Evolutionary conservation across 2,113 vertebrate species (phyloP).

Genomic region (Podarcis raffonei): DNA sequence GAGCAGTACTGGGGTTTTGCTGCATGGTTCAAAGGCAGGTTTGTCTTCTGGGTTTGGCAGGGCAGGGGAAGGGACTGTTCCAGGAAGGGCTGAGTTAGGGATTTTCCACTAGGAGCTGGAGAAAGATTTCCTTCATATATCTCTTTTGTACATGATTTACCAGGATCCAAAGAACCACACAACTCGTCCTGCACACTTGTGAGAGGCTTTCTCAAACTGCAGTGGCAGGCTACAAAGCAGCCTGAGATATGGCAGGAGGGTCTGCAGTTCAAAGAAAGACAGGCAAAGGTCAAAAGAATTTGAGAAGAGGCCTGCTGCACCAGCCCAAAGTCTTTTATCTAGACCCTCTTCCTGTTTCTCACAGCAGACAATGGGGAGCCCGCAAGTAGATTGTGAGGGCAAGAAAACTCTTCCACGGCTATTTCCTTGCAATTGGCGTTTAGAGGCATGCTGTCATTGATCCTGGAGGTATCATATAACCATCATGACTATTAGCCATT

Average conservation of each 20-base stretch:
- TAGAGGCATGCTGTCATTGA: not conserved
- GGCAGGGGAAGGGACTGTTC: not conserved
- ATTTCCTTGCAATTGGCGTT: not conserved
- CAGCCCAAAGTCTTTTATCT: not conserved
- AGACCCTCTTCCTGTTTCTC: not conserved
- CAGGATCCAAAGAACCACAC: not conserved
- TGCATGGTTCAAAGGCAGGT: slow-evolving; percentile 8
- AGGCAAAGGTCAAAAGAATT: too few species aligned
- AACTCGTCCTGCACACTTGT: not conserved
- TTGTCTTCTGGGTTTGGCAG: slow-evolving; percentile 1
- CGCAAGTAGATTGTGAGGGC: not conserved
- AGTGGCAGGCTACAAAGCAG: not conserved
- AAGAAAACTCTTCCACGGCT: not conserved
- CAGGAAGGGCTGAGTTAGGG: slow-evolving; percentile 43
- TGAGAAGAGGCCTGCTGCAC: not conserved
- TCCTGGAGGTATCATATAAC: not conserved
- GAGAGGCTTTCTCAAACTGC: not conserved
- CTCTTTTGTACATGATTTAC: not conserved
- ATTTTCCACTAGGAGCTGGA: slow-evolving; percentile 30
- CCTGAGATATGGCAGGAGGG: not conserved
- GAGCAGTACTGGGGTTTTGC: not conserved
- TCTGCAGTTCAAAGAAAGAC: not conserved
- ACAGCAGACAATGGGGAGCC: not conserved
- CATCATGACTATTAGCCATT: not conserved
- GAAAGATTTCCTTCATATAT: slow-evolving; percentile 3